A percentile compares a stretch with the other conserved stretches of the same genome.
phyloP scores from a whole-genome alignment of 2,113 vertebrate species.

The Megaleporinus macrocephalus region DNA sequence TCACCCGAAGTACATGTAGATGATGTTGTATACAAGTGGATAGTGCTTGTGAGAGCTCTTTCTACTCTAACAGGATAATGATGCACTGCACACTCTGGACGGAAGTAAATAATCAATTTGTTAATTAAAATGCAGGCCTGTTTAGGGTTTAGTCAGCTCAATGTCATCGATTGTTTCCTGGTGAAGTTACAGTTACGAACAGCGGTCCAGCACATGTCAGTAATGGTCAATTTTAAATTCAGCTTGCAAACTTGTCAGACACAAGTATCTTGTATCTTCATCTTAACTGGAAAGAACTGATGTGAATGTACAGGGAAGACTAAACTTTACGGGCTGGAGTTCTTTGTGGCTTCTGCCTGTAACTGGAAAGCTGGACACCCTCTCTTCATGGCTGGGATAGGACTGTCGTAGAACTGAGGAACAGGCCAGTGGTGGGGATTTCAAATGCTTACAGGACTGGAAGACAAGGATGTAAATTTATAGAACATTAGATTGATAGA shows the following conservation, averaged over 20 bases:
- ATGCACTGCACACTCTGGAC: neutral
- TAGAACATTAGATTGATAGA: no score
- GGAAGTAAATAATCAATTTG: slow-evolving; percentile 3
- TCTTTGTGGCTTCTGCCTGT: no score
- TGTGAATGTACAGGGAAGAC: no score
- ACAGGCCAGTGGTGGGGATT: no score
- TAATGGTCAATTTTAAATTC: slow-evolving; percentile 27
- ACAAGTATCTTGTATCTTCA: no score
- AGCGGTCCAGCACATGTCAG: slow-evolving; percentile 13
- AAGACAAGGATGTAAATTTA: no score
- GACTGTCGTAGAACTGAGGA: no score
- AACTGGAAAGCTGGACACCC: no score
- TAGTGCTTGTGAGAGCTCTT: neutral
- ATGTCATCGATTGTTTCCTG: neutral
- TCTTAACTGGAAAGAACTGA: no score
- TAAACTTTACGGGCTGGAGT: no score
- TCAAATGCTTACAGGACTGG: no score
- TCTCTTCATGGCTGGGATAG: no score
- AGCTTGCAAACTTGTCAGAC: neutral
- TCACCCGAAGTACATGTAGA: neutral
- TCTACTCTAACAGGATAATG: neutral
- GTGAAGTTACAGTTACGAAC: neutral
- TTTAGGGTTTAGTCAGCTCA: neutral
- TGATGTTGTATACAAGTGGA: neutral
- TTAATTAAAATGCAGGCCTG: neutral